Base-by-base conservation (phyloP, 2,113 vertebrate genomes). In the Casuarius casuarius region DNA sequence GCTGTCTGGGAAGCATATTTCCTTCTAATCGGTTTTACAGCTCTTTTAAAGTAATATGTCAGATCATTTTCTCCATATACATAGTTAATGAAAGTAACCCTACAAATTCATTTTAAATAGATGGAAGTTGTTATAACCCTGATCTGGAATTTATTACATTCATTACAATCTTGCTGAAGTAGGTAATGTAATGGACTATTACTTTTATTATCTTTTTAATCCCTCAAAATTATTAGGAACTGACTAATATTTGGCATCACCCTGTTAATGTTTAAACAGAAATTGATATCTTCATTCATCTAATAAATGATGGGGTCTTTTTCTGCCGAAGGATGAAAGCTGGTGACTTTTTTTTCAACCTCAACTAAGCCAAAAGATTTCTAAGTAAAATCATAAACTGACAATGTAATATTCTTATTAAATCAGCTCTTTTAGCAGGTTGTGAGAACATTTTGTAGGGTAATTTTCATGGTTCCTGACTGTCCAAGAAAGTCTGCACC, bases 191-290 rank as follows among this genome's bases (percentile, higher is more conserved):
- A 98, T 98, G 98, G 98, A 98, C 98, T 98, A 98, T 98, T 98
- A 98, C 98, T 98, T 98, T 98, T 98, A 98, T 98, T 98, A 98
- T 98, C 98, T 98, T 98, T 98, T 98, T 98, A 98, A 98, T 98
- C 98, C 98, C 98, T 98, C 98, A 98, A 98, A 98, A 98, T 98
- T 98, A 98, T 98, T 98, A 98, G 98, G 97, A 98, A 98, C 98
- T 98, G 98, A 98, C 98, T 98, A 98, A 98, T 98, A 98, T 98
- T 98, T 98, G 98, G 98, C 98, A 98, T 98, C 98, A 98, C 96
- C 97, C 97, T 97, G 98, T 98, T 98, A 98, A 98, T 98, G 98
- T 98, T 98, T 98, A 98, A 98, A 98, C 98, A 98, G 98, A 98
- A 98, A 98, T 98, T 98, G 98, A 98, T 98, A 98, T 97, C 97